These are phyloP conservation scores for Tor tambroides DNA, from an alignment of 2,113 vertebrate genomes.

Conservation along the genomic window DNA sequence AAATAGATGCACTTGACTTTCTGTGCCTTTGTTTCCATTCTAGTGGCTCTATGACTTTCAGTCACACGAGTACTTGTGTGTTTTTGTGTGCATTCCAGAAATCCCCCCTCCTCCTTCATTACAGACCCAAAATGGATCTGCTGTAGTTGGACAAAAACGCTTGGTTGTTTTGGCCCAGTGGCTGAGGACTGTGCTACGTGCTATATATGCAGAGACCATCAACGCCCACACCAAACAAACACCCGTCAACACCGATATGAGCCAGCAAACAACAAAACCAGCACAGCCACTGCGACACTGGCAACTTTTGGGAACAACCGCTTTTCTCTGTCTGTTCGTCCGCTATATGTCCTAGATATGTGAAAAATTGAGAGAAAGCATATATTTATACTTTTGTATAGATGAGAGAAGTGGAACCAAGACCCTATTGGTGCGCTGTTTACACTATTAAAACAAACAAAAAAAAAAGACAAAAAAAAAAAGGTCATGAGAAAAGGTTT, in stretches of 20 bases:
- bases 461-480: slow-evolving; percentile 13
- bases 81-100: slow-evolving; percentile 81
- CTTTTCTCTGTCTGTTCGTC: slow-evolving; percentile 55
- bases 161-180: slow-evolving; percentile 73
- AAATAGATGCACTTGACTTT: not conserved
- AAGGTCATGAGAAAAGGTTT: slow-evolving; percentile 36
- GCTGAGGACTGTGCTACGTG: slow-evolving; percentile 70
- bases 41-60: not conserved
- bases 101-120: slow-evolving; percentile 98
- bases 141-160: slow-evolving; percentile 85
- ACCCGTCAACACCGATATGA: slow-evolving; percentile 67
- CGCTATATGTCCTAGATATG: slow-evolving; percentile 76
- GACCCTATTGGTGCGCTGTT: slow-evolving; percentile 93
- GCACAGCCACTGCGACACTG: slow-evolving; percentile 72
- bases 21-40: not conserved
- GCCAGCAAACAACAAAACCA: slow-evolving; percentile 72
- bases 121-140: slow-evolving; percentile 99
- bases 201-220: slow-evolving; percentile 92
- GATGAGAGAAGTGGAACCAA: slow-evolving; percentile 81
- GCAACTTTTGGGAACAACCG: slow-evolving; percentile 63
- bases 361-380: slow-evolving; percentile 75
- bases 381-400: slow-evolving; percentile 96
- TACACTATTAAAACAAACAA: slow-evolving; percentile 74
- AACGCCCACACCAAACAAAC: slow-evolving; percentile 80
- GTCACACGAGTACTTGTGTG: slow-evolving; percentile 37